These are phyloP conservation scores for Oopsacas minuta DNA, from an alignment of 37 sponge, comb jelly and placozoan genomes.

Conservation along the genomic window DNA sequence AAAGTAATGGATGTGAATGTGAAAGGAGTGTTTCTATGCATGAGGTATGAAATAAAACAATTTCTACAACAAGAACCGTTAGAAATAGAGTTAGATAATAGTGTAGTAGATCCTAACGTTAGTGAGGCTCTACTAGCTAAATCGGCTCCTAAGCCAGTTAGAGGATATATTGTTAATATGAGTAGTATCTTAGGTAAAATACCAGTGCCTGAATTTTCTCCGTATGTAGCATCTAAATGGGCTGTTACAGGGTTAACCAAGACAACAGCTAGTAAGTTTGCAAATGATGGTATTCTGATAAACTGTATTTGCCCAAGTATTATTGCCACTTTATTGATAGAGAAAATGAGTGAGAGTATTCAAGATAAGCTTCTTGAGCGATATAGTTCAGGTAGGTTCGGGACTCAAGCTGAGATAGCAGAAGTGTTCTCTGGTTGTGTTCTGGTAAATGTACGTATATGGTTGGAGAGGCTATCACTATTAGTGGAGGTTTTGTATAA, in stretches of 20 bases:
- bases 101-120: background rate
- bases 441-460: constrained; percentile 2
- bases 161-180: background rate
- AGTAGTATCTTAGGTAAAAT: background rate
- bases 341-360: background rate
- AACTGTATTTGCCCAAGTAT: background rate
- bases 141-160: background rate
- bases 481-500: background rate
- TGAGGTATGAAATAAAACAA: background rate
- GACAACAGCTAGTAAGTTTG: background rate
- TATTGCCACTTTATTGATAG: background rate
- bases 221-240: background rate
- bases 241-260: background rate
- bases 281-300: background rate
- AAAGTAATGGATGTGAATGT: background rate
- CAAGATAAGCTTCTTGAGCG: background rate
- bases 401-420: background rate
- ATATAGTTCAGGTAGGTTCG: background rate
- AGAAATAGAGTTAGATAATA: background rate
- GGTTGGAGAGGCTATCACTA: background rate
- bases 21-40: background rate
- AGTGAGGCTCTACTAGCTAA: background rate
- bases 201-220: background rate
- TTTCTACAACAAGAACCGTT: background rate
- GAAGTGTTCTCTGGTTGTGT: background rate